A percentile compares a stretch with the other conserved stretches of the same genome.
Evolutionary conservation across 2,113 vertebrate genomes (phyloP).

Genomic region (Hyaena hyaena): DNA sequence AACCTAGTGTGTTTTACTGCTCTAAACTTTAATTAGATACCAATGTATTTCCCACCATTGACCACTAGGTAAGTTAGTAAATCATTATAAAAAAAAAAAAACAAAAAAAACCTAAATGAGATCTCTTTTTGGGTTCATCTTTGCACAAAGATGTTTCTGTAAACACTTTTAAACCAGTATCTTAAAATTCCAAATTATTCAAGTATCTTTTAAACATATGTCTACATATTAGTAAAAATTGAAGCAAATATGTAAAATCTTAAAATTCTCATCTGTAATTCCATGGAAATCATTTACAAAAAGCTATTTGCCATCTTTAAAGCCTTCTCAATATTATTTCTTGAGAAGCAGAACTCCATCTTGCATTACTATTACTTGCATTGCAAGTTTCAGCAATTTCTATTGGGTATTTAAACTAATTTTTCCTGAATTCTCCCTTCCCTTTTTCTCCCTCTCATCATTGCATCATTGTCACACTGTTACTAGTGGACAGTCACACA

Average conservation of each 20-base stretch:
- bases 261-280: slow-evolving; percentile 47
- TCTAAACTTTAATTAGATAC: slow-evolving; percentile 57
- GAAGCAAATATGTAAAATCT: slow-evolving; percentile 60
- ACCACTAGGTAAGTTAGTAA: slow-evolving; percentile 48
- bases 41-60: slow-evolving; percentile 48
- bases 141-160: slow-evolving; percentile 60
- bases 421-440: slow-evolving; percentile 51
- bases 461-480: slow-evolving; percentile 12
- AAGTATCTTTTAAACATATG: slow-evolving; percentile 80
- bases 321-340: slow-evolving; percentile 46
- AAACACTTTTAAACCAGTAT: slow-evolving; percentile 69
- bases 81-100: slow-evolving; percentile 75
- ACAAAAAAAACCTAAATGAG: slow-evolving; percentile 70
- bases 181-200: slow-evolving; percentile 76
- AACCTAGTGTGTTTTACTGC: slow-evolving; percentile 38
- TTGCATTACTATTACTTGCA: slow-evolving; percentile 47
- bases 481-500: slow-evolving; percentile 50
- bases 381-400: slow-evolving; percentile 35
- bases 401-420: slow-evolving; percentile 10
- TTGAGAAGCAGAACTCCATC: slow-evolving; percentile 54
- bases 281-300: slow-evolving; percentile 51
- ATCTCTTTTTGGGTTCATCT: slow-evolving; percentile 62
- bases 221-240: slow-evolving; percentile 70
- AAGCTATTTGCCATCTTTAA: slow-evolving; percentile 56
- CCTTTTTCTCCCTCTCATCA: slow-evolving; percentile 33